A percentile compares a stretch with the other conserved stretches of the same genome.
phyloP scores from a whole-genome alignment of 2,888 invertebrate genomes.

The Ophraella communa region DNA sequence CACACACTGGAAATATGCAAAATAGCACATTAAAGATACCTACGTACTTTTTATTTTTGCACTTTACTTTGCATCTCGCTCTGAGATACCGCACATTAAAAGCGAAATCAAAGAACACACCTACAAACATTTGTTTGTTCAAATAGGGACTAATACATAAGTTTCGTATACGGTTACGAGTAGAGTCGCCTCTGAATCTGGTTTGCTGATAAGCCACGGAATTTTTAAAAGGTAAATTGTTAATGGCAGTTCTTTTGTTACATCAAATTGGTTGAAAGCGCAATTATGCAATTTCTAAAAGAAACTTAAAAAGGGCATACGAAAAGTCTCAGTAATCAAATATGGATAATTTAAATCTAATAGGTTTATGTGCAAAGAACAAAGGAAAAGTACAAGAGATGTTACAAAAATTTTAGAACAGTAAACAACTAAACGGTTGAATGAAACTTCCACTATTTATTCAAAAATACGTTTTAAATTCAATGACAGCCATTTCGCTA shows the following conservation, averaged over 20 bases:
- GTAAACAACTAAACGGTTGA: no score
- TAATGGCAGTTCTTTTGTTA: not conserved
- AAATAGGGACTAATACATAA: constrained; percentile 15
- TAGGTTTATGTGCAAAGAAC: no score
- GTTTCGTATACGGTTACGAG: not conserved
- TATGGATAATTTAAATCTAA: no score
- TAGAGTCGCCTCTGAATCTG: not conserved
- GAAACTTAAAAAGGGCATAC: not conserved
- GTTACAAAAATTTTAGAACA: no score
- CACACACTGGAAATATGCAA: constrained; percentile 26
- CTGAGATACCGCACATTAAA: constrained; percentile 27
- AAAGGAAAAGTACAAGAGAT: no score
- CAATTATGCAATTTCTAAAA: not conserved
- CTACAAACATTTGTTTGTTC: constrained; percentile 17
- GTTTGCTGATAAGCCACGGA: constrained; percentile 8
- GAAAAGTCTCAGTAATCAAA: not conserved
- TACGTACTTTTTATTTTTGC: constrained; percentile 19
- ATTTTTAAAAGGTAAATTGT: not conserved
- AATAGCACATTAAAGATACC: constrained; percentile 17
- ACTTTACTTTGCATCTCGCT: constrained; percentile 26
- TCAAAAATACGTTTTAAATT: no score
- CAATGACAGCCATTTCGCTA: no score
- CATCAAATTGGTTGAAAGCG: not conserved
- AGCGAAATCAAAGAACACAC: constrained; percentile 13
- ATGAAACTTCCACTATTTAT: no score